Evolutionary conservation across 2,888 invertebrate species (phyloP).

Genomic region (Sminthurinus aureus): DNA sequence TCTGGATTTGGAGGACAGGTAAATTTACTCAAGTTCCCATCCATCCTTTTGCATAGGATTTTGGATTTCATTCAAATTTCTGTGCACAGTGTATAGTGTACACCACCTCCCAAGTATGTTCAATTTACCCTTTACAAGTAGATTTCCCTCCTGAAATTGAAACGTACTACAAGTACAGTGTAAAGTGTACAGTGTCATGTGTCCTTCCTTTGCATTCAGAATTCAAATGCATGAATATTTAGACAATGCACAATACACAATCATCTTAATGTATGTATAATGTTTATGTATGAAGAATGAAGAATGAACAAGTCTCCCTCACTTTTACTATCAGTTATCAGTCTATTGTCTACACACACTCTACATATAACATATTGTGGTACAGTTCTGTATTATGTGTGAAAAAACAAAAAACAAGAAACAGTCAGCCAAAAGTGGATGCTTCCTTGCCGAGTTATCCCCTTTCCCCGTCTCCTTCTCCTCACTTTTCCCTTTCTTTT

Average conservation of each 20-base stretch:
- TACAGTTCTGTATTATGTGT: background rate
- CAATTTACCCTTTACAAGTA: background rate
- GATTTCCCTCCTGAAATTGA: too few species aligned
- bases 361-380: too few species aligned
- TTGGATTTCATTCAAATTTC: background rate
- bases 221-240: background rate
- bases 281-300: background rate
- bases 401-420: background rate
- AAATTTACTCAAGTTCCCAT: slow-evolving; percentile 18
- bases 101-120: background rate
- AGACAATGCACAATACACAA: background rate
- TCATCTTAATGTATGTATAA: background rate
- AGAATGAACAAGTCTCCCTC: too few species aligned
- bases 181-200: background rate
- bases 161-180: background rate
- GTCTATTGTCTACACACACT: too few species aligned
- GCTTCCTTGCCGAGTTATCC: background rate
- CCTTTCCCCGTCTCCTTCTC: background rate
- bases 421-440: background rate
- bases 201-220: background rate
- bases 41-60: slow-evolving; percentile 17
- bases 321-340: too few species aligned
- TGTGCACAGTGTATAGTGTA: background rate
- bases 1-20: background rate
- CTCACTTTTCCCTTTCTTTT: background rate